Evolutionary conservation across 2,113 vertebrate species (phyloP).

Genomic region (Empidonax alnorum): DNA sequence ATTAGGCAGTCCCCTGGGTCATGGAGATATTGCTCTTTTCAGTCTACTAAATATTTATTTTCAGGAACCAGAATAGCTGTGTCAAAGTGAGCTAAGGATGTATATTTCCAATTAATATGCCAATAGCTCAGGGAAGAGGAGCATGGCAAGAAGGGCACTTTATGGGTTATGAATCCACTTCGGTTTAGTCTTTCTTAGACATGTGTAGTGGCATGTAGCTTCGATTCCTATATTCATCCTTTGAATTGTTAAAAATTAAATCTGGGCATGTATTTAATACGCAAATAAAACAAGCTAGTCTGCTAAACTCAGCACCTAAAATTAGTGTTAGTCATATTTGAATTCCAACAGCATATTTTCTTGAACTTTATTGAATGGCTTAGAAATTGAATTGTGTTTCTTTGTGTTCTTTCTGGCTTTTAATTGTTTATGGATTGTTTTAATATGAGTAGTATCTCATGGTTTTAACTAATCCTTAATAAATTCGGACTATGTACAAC

Average conservation of each 20-base stretch:
- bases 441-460: not conserved
- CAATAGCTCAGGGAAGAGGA: not conserved
- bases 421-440: not conserved
- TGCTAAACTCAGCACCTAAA: not conserved
- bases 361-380: not conserved
- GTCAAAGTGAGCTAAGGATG: not conserved
- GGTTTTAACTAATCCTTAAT: not conserved
- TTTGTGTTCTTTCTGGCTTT: not conserved
- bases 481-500: not conserved
- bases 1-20: not conserved
- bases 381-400: not conserved
- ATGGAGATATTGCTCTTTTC: not conserved
- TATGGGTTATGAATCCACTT: not conserved
- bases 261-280: not conserved
- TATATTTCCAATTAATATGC: not conserved
- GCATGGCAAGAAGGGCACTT: not conserved
- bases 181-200: not conserved
- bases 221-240: not conserved
- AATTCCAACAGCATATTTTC: not conserved
- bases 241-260: not conserved
- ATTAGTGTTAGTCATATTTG: not conserved
- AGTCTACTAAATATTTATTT: not conserved
- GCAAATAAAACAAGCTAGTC: not conserved
- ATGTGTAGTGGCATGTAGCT: not conserved
- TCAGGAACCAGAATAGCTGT: not conserved